Conservation (phyloP, 2,888 invertebrate species). For the Tillus elongatus region DNA sequence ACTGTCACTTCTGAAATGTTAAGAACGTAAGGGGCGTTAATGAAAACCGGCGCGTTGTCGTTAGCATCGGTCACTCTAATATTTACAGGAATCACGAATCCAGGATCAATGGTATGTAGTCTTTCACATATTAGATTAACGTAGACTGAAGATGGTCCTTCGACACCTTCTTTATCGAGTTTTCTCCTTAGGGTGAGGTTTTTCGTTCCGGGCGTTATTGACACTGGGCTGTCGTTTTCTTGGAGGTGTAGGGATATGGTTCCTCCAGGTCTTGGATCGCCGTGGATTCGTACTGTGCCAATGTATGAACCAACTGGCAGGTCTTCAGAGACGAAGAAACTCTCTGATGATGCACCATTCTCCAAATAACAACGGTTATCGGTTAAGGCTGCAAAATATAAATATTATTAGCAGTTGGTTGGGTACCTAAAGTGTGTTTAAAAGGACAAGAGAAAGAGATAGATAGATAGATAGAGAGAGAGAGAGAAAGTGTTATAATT, state of each 20-base stretch:
- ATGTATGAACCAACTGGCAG: conserved; percentile 68
- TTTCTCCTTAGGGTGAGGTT: conserved; percentile 68
- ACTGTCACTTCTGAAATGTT: conserved; percentile 77
- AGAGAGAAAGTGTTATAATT: too few species aligned
- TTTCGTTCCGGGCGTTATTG: conserved; percentile 66
- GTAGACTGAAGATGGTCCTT: conserved; percentile 76
- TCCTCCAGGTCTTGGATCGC: conserved; percentile 66
- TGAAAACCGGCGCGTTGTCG: conserved; percentile 79
- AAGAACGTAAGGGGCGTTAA: conserved; percentile 69
- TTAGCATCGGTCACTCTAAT: conserved; percentile 85
- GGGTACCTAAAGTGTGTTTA: too few species aligned
- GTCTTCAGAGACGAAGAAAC: conserved; percentile 83
- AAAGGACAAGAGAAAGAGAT: too few species aligned
- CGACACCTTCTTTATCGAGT: conserved; percentile 76
- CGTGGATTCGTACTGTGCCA: conserved; percentile 71
- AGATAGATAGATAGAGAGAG: too few species aligned
- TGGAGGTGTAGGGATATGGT: conserved; percentile 71
- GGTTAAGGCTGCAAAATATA: conserved; percentile 49
- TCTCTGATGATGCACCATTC: conserved; percentile 84
- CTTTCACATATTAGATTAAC: conserved; percentile 80
- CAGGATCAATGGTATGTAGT: conserved; percentile 57
- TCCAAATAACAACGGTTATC: conserved; percentile 85
- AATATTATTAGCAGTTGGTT: too few species aligned
- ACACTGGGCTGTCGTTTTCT: conserved; percentile 71
- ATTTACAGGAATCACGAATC: conserved; percentile 71